Evolutionary conservation across 2,888 invertebrate species (phyloP), one percentile per base, ranked within the genome.

Genomic region (Lobophora halterata): DNA sequence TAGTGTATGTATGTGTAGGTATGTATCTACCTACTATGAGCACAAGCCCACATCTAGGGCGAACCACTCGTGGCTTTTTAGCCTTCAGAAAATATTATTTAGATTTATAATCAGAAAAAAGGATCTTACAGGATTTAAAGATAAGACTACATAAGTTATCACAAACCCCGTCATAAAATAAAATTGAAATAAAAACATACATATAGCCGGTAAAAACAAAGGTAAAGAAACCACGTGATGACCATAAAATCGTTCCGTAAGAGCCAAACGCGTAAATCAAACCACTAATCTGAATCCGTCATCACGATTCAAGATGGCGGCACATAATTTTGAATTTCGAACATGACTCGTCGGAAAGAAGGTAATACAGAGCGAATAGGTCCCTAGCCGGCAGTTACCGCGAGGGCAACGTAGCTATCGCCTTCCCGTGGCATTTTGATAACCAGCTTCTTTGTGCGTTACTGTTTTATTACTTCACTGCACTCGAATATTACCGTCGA

Each of bases 311-410:
- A 76, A 74, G 68, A 75, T 73, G 73, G 76, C 69, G 65, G 46
- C 46, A 45, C 42, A 50, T 67, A 71, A 71, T 78, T 78, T 72
- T 58, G 64, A 72, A 71, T 68, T 72, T 70, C 54, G 58, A 59
- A 63, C 61, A 54, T 58, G 57, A 58, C 58, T 57, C 65, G 60
- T 58, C 56, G 52, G 64, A 67, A 49, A 66, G 74, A 69, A 71
- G 70, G 74, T 69, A 71, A 72, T 68, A 69, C 60, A 61, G 54
- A 57, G 62, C 32, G 62, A 67, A 79, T 68, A 49, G 74, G 66
- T 78, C 82, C 82, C 80, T 45, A 53, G 81, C 45, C 68, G 74
- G 56, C 67, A 56, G 69, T 82, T 71, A 68, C 61, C 48, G 48
- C 45, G 55, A 55, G 55, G 60, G 61, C 60, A 48, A 55, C 56